A percentile compares a stretch with the other conserved stretches of the same genome.
Conservation (phyloP, 2,888 invertebrate species). For the Neuroscelio doddi region DNA sequence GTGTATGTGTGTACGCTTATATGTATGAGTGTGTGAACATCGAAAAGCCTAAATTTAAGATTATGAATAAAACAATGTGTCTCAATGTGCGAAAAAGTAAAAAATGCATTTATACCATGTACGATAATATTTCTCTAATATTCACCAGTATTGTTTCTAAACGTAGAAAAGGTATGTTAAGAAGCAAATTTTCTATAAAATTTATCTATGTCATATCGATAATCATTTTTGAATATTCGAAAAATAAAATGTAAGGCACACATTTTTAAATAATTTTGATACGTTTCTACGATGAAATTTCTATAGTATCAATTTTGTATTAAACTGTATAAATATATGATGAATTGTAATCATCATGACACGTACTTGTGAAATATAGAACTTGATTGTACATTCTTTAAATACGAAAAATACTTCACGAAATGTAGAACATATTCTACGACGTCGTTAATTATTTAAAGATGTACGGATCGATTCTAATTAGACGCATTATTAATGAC, state of each 20-base stretch:
- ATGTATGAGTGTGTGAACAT: too few relatives aligned
- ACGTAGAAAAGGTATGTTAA: too few relatives aligned
- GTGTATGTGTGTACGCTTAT: too few relatives aligned
- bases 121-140: too few relatives aligned
- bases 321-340: not conserved
- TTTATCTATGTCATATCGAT: not conserved
- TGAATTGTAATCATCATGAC: constrained; percentile 2
- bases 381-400: constrained; percentile 48
- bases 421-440: constrained; percentile 12
- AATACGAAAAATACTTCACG: constrained; percentile 16
- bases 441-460: constrained; percentile 30
- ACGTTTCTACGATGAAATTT: constrained; percentile 26
- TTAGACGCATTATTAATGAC: constrained; percentile 28
- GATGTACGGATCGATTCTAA: constrained; percentile 48
- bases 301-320: constrained; percentile 1
- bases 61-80: too few relatives aligned
- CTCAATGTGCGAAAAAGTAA: too few relatives aligned
- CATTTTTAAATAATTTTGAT: constrained; percentile 27
- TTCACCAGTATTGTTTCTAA: too few relatives aligned
- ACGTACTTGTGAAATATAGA: constrained; percentile 21
- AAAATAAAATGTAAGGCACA: not conserved
- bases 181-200: constrained; percentile 35
- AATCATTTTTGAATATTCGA: not conserved
- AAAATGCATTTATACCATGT: too few relatives aligned
- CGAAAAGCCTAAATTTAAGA: too few relatives aligned